These are phyloP conservation scores for Ataeniobius toweri DNA, from an alignment of 2,797 vertebrate genomes.

Conservation along the genomic window DNA sequence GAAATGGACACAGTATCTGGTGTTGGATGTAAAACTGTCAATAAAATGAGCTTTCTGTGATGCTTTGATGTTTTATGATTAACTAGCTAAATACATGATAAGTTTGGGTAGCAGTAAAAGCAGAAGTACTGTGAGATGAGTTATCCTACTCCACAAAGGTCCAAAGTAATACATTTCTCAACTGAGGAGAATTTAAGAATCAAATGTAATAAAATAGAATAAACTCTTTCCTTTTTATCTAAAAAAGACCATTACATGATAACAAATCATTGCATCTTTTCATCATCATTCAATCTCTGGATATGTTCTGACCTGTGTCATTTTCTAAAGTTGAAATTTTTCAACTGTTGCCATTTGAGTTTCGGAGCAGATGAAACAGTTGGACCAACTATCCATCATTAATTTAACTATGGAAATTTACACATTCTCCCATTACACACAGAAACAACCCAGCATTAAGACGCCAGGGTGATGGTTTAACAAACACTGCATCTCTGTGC, in stretches of 20 bases:
- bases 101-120: neutral
- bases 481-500: conserved; percentile 71
- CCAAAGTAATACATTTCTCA: neutral
- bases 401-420: conserved; percentile 28
- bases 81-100: neutral
- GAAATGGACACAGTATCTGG: neutral
- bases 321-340: conserved; percentile 58
- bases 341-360: conserved; percentile 46
- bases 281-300: conserved; percentile 9
- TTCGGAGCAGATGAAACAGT: conserved; percentile 53
- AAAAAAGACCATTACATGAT: neutral
- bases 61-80: neutral
- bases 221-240: neutral
- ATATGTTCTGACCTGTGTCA: conserved; percentile 35
- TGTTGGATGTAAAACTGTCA: neutral
- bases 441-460: conserved; percentile 26
- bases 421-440: conserved; percentile 44
- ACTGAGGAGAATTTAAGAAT: neutral
- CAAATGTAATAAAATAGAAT: neutral
- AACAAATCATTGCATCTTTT: conserved; percentile 29
- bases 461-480: conserved; percentile 56
- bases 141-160: neutral
- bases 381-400: conserved; percentile 39
- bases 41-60: neutral
- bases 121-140: neutral